Conservation (phyloP, 2,113 vertebrate species). For the Leuciscus idus region DNA sequence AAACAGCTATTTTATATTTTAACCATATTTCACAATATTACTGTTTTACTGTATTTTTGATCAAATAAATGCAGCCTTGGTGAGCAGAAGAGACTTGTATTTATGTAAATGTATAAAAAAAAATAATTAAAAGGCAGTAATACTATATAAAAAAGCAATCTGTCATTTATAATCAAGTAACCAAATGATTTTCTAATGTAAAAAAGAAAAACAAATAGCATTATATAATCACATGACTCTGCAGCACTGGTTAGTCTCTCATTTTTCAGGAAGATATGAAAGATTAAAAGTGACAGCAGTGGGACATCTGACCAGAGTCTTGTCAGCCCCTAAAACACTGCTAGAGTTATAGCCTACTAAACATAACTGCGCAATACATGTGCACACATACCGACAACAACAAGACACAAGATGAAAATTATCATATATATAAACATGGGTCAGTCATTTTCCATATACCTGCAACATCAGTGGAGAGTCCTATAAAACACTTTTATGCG, state of each 20-base stretch:
- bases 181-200: background rate
- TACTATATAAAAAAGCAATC: background rate
- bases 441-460: background rate
- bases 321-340: conserved; percentile 10
- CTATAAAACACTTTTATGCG: background rate
- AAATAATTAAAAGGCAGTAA: background rate
- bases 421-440: background rate
- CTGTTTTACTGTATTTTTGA: background rate
- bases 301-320: conserved; percentile 16
- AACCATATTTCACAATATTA: background rate
- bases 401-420: background rate
- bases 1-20: background rate
- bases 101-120: background rate
- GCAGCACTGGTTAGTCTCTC: conserved; percentile 5
- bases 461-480: background rate
- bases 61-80: background rate
- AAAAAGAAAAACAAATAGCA: conserved; percentile 4
- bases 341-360: conserved; percentile 18
- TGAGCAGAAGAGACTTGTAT: background rate
- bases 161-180: conserved; percentile 16
- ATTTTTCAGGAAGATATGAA: conserved; percentile 13
- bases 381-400: background rate
- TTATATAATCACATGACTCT: conserved; percentile 30
- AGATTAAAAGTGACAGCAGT: conserved; percentile 36
- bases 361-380: background rate